These are phyloP conservation scores for Clostera curtula DNA, from an alignment of 2,888 invertebrate species.

Conservation along the genomic window DNA sequence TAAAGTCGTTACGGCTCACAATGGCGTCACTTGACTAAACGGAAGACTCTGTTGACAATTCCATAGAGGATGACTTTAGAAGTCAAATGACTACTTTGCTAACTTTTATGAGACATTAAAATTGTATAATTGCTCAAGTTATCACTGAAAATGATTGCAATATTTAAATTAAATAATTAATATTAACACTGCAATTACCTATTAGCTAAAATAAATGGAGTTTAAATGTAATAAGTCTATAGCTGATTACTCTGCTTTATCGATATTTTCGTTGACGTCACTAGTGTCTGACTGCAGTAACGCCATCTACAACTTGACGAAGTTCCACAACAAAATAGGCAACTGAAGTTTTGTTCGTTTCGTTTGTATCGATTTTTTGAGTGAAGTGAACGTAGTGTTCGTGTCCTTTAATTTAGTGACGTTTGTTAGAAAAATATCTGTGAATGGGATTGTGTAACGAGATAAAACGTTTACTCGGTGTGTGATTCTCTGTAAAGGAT, in stretches of 20 bases:
- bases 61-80: conserved; percentile 28
- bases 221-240: conserved; percentile 9
- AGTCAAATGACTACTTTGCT: conserved; percentile 23
- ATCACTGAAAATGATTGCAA: no score
- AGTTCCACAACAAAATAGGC: conserved; percentile 60
- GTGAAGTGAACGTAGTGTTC: conserved; percentile 80
- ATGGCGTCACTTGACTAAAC: conserved; percentile 83
- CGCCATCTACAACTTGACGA: conserved; percentile 54
- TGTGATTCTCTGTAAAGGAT: conserved; percentile 82
- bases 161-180: not conserved
- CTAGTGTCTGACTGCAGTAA: conserved; percentile 22
- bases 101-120: not conserved
- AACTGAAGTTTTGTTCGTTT: conserved; percentile 77
- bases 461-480: conserved; percentile 79
- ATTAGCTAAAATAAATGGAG: not conserved
- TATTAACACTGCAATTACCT: not conserved
- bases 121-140: no score
- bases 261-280: conserved; percentile 53
- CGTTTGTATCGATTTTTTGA: conserved; percentile 88
- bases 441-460: conserved; percentile 87
- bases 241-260: conserved; percentile 35
- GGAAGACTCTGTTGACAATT: conserved; percentile 52
- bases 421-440: conserved; percentile 81
- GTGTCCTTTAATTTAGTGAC: conserved; percentile 82
- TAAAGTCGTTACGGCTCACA: conserved; percentile 88